Evolutionary conservation across 2,888 invertebrate species (phyloP), one percentile per base, ranked within the genome.

Genomic region (Drosophila paranaensis): DNA sequence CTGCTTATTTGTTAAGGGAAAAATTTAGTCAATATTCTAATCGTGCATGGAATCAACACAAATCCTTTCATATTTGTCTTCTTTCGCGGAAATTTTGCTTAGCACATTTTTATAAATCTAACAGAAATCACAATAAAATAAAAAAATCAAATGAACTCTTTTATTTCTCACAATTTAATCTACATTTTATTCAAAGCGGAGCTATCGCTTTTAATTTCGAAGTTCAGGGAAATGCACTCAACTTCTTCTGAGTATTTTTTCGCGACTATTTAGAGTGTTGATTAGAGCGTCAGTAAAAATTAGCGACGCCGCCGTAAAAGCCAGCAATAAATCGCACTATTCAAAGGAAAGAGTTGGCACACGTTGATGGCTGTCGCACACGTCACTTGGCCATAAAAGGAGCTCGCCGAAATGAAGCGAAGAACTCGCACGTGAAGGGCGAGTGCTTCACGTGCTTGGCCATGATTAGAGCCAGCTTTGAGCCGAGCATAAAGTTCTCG

Each of bases 341-440:
- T n/a, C 33, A 30, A 42, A 3, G 48, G n/a, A 57, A 39, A 35
- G 35, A 66, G 42, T 50, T 48, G 6, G 40, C 39, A 48, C 45
- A 39, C 40, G 39, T 54, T 63, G 66, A 75, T 70, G 65, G 20
- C 25, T 40, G 48, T 3, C 37, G 53, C 61, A 39, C 75, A 76
- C 75, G 75, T 46, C 13, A 76, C 56, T 39, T 27, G 57, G 45
- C 43, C 71, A 74, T 74, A 69, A 74, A 54, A 45, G 55, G 33
- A 50, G 13, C 13, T 13, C n/a, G 16, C 3, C 35, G 2, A 10
- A 27, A 6, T 25, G 9, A 42, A 45, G 8, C 25, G 48, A 25
- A 45, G 46, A 61, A 64, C 16, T 60, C 53, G 77, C 73, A 58
- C 63, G 63, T 40, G 37, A 45, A 48, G 53, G 66, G 37, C n/a